These are phyloP conservation scores for Pseudochaenichthys georgianus DNA, from an alignment of 2,797 vertebrate species.

Conservation along the genomic window DNA sequence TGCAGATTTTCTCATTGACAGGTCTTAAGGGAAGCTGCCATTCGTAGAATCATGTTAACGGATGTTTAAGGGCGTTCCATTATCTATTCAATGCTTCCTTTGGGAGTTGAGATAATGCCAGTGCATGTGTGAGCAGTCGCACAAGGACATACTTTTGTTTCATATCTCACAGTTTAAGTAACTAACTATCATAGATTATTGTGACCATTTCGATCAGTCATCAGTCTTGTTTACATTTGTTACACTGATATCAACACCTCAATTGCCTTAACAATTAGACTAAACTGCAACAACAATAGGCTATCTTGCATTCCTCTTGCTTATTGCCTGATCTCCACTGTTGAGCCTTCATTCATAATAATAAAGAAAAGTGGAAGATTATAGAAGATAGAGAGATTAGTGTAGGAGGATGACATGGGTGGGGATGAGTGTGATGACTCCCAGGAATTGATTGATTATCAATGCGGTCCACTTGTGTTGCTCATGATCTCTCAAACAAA, in stretches of 20 bases:
- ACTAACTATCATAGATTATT: too few species aligned
- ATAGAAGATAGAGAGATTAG: constrained; percentile 48
- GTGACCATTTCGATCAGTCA: too few species aligned
- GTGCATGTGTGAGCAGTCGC: too few species aligned
- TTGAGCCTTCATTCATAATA: constrained; percentile 29
- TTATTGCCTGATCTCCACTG: constrained; percentile 16
- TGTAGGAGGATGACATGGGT: constrained; percentile 65
- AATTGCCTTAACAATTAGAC: background rate
- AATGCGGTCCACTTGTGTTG: constrained; percentile 30
- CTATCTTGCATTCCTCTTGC: background rate
- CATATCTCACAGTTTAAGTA: too few species aligned
- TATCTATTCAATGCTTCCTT: too few species aligned
- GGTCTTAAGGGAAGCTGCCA: too few species aligned
- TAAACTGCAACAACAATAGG: background rate
- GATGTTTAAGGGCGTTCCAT: too few species aligned
- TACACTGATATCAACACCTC: background rate
- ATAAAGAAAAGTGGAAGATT: constrained; percentile 34
- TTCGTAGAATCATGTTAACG: too few species aligned
- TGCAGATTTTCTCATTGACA: too few species aligned
- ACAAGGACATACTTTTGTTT: too few species aligned
- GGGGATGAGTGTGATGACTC: constrained; percentile 61
- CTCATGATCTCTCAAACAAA: constrained; percentile 27
- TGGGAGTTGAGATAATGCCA: too few species aligned
- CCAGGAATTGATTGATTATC: constrained; percentile 51
- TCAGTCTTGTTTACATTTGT: too few species aligned